These are phyloP conservation scores for Pseudomyrmex dendroicus DNA, from an alignment of 1,140 invertebrate genomes.

Conservation along the genomic window DNA sequence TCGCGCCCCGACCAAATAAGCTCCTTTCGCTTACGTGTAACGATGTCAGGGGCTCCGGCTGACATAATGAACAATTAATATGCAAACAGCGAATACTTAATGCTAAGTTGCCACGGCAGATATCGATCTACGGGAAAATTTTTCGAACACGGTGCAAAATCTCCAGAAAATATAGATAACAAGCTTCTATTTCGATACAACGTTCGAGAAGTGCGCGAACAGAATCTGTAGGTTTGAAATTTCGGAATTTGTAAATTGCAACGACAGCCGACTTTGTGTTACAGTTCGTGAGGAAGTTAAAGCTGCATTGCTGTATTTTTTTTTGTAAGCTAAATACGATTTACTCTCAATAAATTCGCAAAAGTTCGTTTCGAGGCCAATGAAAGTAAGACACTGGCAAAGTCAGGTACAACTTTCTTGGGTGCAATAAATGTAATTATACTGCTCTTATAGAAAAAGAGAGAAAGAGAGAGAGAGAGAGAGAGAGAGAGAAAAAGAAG, in stretches of 20 bases:
- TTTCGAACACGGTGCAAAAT: background rate
- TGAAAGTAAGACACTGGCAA: slow-evolving; percentile 31
- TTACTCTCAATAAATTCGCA: slow-evolving; percentile 1
- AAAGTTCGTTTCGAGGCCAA: slow-evolving; percentile 33
- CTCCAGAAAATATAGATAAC: background rate
- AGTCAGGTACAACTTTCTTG: slow-evolving; percentile 39
- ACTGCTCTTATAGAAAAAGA: slow-evolving; percentile 49
- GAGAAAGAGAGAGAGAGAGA: slow-evolving; percentile 22
- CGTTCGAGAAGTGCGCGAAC: background rate
- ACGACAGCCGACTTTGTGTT: background rate
- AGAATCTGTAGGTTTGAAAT: background rate
- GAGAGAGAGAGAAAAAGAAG: slow-evolving; percentile 7
- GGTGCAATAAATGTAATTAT: slow-evolving; percentile 42
- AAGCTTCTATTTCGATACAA: background rate
- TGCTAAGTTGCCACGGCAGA: slow-evolving; percentile 78
- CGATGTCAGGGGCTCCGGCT: slow-evolving; percentile 60
- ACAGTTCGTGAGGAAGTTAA: background rate
- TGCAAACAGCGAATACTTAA: slow-evolving; percentile 84
- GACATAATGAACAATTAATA: slow-evolving; percentile 84
- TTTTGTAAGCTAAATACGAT: background rate
- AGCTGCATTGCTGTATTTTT: slow-evolving; percentile 16
- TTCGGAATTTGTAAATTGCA: background rate
- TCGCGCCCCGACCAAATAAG: slow-evolving; percentile 51
- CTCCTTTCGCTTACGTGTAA: slow-evolving; percentile 32
- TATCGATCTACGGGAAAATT: slow-evolving; percentile 26